A percentile compares a stretch with the other conserved stretches of the same genome.
Evolutionary conservation across 2,888 invertebrate genomes (phyloP).

Genomic region (Netelia melanura): DNA sequence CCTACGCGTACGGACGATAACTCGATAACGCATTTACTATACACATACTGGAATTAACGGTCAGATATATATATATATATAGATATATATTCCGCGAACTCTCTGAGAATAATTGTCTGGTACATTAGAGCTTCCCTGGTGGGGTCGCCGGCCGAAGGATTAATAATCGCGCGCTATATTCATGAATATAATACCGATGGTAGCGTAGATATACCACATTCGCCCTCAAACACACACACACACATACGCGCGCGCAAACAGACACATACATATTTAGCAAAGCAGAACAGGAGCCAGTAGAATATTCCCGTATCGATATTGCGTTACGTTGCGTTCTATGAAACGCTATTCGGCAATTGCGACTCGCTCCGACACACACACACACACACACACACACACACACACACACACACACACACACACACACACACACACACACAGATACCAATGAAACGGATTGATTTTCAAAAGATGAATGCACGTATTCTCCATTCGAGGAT

Average conservation of each 20-base stretch:
- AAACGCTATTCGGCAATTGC: conserved; percentile 46
- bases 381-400: conserved; percentile 17
- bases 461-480: conserved; percentile 44
- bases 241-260: not conserved
- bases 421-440: conserved; percentile 29
- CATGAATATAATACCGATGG: conserved; percentile 53
- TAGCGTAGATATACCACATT: conserved; percentile 31
- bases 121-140: conserved; percentile 51
- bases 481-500: conserved; percentile 35
- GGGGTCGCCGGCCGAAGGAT: conserved; percentile 55
- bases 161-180: conserved; percentile 62
- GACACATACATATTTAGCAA: conserved; percentile 1
- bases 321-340: conserved; percentile 36
- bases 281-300: conserved; percentile 16
- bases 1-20: conserved; percentile 3
- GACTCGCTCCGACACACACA: conserved; percentile 13
- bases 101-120: conserved; percentile 58
- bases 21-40: conserved; percentile 38
- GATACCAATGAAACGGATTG: not conserved
- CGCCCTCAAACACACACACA: conserved; percentile 13
- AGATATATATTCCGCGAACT: not conserved
- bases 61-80: not conserved
- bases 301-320: conserved; percentile 56
- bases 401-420: conserved; percentile 23
- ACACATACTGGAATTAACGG: not conserved